Evolutionary conservation across 2,888 invertebrate genomes (phyloP), one percentile per base, ranked within the genome.

Genomic region (Tenthredo scrophulariae): DNA sequence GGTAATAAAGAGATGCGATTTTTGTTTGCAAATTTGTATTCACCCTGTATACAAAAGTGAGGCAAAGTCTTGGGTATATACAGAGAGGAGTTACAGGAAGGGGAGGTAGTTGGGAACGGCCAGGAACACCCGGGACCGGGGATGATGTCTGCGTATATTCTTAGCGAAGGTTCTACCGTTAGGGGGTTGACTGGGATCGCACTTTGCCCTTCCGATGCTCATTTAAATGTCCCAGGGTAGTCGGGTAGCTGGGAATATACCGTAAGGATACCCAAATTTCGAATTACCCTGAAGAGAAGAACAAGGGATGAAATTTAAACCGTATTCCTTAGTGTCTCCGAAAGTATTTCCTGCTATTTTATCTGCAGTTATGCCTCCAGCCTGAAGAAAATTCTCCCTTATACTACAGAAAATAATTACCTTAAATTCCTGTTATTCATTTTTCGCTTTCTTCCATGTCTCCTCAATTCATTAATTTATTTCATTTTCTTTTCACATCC

Each of bases 71-170:
- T 33, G 46, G 50, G 26, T 46, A 26, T 54, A 77, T 26, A 50
- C 22, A 77, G 29, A 50, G 29, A 50, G 18, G 54, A 50, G 54
- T 46, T 33, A 50, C 37, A 40, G 80, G 62, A 26, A 62, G 33
- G 62, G 80, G 26, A 40, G 80, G 62, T 70, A 50, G 67, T 65
- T 50, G 46, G 67, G 7, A 83, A 22, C 54, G 70, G 26, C 67
- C 43, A 83, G 67, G 50, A 83, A 67, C 26, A 67, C 67, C 67
- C 65, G 83, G 29, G 83, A 83, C 80, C 80, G 15, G 79, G 84
- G 84, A 85, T 85, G 82, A 85, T 58, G 80, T 83, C 82, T n/a
- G 67, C 79, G 67, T 70, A 82, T 85, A 82, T 83, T 58, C 70
- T 50, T 70, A 85, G 50, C n/a, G 67, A 65, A 84, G 84, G 84